Base-by-base conservation (phyloP, 2,888 invertebrate genomes). In the Ectropis crepuscularia region DNA sequence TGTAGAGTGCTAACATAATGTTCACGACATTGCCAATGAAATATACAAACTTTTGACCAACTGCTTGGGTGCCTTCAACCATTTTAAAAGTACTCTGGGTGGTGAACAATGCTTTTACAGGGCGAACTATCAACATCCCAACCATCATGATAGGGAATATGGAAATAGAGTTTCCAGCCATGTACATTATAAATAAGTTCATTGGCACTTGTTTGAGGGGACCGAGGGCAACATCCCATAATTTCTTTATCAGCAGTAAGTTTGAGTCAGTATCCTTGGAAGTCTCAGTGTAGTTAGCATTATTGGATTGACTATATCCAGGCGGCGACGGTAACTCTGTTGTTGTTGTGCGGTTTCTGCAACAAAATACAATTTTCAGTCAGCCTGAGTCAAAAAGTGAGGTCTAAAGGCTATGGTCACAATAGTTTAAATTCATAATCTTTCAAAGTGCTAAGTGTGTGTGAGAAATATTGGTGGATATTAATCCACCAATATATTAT, bases 91-190 rank as follows among this genome's bases (percentile, higher is more conserved):
- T 96, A 69, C 96, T 95, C 80, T 96, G 96, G 43, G 98, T 96
- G 0, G 98, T 94, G 85, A 99, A 97, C 61, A 99, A 94, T 4
- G 99, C 99, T 90, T 99, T 99, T 37, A 99, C 95, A 2, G 99
- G 99, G 67, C 99, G 94, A 78, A 99, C 96, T 76, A 99, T 96
- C 91, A 99, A 94, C 99, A 99, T 99, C 48, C 99, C 99, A 7
- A 99, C 99, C 99, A 99, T 99, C 99, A 99, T 99, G 53, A 99
- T 99, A 0, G 99, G 99, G 80, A 99, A 99, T 77, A 99, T 99
- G 0, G 99, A 99, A 78, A 99, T 99, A 0, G 99, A 98, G 87
- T 98, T 99, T 12, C 99, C 99, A 58, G 99, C 98, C 99, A 99
- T 99, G 89, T 99, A 99, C 98, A 99, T 99, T 65, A 99, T 98